phyloP scores from a whole-genome alignment of 2,888 invertebrate genomes.

The Noctua janthe region DNA sequence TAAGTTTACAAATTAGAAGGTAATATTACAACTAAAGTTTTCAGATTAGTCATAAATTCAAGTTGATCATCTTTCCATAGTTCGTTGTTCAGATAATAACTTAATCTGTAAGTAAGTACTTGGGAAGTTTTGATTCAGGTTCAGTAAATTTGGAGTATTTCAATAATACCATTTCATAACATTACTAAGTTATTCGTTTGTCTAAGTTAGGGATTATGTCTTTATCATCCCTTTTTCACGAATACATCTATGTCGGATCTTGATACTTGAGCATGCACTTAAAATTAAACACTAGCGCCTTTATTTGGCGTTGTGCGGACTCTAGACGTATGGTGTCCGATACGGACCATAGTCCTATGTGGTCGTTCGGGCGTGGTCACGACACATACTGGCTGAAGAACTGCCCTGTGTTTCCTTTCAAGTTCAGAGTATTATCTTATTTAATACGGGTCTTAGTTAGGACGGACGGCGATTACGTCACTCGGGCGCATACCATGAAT shows the following conservation, averaged over 20 bases:
- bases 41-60: constrained; percentile 39
- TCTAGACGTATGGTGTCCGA: too few species aligned
- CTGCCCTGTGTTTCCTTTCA: too few species aligned
- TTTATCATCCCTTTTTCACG: not conserved
- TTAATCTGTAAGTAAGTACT: constrained; percentile 17
- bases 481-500: too few species aligned
- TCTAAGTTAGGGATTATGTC: not conserved
- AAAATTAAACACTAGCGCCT: too few species aligned
- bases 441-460: too few species aligned
- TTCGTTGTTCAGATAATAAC: constrained; percentile 19
- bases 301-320: too few species aligned
- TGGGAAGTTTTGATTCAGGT: constrained; percentile 5
- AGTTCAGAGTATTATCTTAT: too few species aligned
- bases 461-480: too few species aligned
- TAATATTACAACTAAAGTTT: constrained; percentile 48
- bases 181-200: not conserved
- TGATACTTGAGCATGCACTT: too few species aligned
- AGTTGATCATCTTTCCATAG: constrained; percentile 37
- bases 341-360: too few species aligned
- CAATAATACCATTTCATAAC: not conserved
- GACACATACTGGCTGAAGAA: not conserved
- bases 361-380: too few species aligned
- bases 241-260: not conserved
- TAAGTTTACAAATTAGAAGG: constrained; percentile 25
- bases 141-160: constrained; percentile 13